These are phyloP conservation scores for Paratrypauchen microcephalus DNA, from an alignment of 2,797 vertebrate genomes.

Conservation along the genomic window DNA sequence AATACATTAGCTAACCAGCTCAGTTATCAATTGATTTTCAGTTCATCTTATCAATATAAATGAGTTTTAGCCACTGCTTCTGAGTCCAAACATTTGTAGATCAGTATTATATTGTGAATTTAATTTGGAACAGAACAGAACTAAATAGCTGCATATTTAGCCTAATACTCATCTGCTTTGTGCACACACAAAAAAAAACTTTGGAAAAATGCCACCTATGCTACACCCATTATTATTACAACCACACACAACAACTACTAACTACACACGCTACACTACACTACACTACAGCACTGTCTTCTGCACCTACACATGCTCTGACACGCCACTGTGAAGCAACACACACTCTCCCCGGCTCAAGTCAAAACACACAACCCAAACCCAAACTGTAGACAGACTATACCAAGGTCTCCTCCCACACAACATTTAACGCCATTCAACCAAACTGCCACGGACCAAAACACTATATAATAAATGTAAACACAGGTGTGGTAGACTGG, in stretches of 20 bases:
- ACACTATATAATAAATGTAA: not conserved
- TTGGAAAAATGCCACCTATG: slow-evolving; percentile 40
- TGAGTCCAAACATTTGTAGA: too few relatives aligned
- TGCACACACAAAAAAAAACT: too few relatives aligned
- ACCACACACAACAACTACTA: slow-evolving; percentile 49
- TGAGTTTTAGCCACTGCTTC: too few relatives aligned
- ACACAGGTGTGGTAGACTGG: slow-evolving; percentile 53
- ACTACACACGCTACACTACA: not conserved
- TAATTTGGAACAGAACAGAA: too few relatives aligned
- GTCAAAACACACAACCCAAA: slow-evolving; percentile 50
- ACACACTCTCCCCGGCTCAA: slow-evolving; percentile 46
- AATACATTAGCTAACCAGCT: too few relatives aligned
- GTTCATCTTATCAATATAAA: too few relatives aligned
- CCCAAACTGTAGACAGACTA: slow-evolving; percentile 7
- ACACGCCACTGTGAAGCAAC: slow-evolving; percentile 50
- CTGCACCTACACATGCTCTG: slow-evolving; percentile 49
- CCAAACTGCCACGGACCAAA: not conserved
- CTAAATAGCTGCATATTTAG: too few relatives aligned
- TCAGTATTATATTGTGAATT: too few relatives aligned
- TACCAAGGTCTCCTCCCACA: not conserved
- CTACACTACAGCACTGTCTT: slow-evolving; percentile 7
- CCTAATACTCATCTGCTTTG: too few relatives aligned
- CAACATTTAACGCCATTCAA: slow-evolving; percentile 3
- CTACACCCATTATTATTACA: slow-evolving; percentile 71
- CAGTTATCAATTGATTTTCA: too few relatives aligned